phyloP scores from a whole-genome alignment of 1,140 invertebrate species.

The Sarcophaga bullata region DNA sequence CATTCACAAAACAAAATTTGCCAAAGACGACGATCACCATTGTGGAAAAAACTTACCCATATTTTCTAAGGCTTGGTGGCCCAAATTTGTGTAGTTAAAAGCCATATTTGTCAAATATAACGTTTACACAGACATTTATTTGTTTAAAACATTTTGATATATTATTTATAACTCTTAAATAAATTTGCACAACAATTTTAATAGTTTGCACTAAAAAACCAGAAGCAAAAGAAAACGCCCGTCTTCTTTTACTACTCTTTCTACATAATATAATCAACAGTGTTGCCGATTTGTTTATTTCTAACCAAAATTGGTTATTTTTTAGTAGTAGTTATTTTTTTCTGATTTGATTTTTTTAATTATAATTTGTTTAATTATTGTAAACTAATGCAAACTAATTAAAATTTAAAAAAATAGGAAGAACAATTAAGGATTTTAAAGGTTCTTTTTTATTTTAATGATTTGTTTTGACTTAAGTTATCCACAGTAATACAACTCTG shows the following conservation, averaged over 20 bases:
- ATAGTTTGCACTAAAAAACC: neutral
- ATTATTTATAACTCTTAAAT: neutral
- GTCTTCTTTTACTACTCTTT: neutral
- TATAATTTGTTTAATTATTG: no score
- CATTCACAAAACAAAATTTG: neutral
- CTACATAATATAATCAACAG: neutral
- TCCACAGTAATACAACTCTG: no score
- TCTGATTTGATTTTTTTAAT: no score
- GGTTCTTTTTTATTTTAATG: no score
- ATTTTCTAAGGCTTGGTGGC: constrained; percentile 46
- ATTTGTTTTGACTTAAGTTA: no score
- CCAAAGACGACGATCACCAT: neutral
- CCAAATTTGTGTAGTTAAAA: constrained; percentile 55
- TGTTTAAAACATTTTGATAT: neutral
- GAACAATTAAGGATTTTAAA: no score
- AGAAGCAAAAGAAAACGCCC: neutral
- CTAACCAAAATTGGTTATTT: neutral
- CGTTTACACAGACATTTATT: neutral
- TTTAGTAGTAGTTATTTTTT: no score
- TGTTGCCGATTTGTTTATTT: neutral
- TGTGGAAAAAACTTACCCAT: constrained; percentile 54
- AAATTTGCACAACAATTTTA: neutral
- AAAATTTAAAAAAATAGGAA: no score
- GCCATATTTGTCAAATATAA: constrained; percentile 45
- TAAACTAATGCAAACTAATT: no score